Percentiles rank a stretch among this genome's conserved stretches.
Evolutionary conservation across 1,140 invertebrate species (phyloP).

Genomic region (Drosophila parabipectinata): DNA sequence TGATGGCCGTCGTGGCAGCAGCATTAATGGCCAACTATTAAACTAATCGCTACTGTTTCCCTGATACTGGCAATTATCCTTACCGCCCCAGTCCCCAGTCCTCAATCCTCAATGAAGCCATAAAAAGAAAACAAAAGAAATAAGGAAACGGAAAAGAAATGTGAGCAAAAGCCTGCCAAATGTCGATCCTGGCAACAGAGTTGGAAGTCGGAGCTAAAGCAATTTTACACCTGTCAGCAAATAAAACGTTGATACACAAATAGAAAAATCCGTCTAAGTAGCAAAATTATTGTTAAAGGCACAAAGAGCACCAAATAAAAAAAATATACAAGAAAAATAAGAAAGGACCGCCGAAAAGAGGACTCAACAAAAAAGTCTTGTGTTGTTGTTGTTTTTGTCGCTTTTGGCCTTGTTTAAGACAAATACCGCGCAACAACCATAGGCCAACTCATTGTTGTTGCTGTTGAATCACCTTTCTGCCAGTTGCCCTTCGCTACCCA

Average conservation of each 20-base stretch:
- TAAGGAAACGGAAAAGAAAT: slow-evolving; percentile 2
- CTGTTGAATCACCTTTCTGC: slow-evolving; percentile 65
- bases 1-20: slow-evolving; percentile 39
- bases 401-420: slow-evolving; percentile 68
- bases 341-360: slow-evolving; percentile 33
- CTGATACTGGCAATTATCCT: slow-evolving; percentile 61
- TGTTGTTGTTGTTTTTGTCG: slow-evolving; percentile 20
- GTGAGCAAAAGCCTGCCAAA: slow-evolving; percentile 21
- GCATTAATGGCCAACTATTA: slow-evolving; percentile 76
- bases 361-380: slow-evolving; percentile 25
- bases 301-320: slow-evolving; percentile 25
- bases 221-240: slow-evolving; percentile 81
- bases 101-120: slow-evolving; percentile 31
- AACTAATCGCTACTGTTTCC: slow-evolving; percentile 70
- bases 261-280: slow-evolving; percentile 77
- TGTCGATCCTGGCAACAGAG: slow-evolving; percentile 30
- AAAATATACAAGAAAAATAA: slow-evolving; percentile 25
- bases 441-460: slow-evolving; percentile 51
- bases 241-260: slow-evolving; percentile 81
- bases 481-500: slow-evolving; percentile 22
- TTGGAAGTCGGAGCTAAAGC: slow-evolving; percentile 25
- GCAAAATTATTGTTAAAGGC: slow-evolving; percentile 76
- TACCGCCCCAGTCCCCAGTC: not conserved
- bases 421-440: slow-evolving; percentile 63
- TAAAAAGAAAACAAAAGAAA: slow-evolving; percentile 40